phyloP scores from a whole-genome alignment of 2,888 invertebrate genomes.

The Apamea anceps region DNA sequence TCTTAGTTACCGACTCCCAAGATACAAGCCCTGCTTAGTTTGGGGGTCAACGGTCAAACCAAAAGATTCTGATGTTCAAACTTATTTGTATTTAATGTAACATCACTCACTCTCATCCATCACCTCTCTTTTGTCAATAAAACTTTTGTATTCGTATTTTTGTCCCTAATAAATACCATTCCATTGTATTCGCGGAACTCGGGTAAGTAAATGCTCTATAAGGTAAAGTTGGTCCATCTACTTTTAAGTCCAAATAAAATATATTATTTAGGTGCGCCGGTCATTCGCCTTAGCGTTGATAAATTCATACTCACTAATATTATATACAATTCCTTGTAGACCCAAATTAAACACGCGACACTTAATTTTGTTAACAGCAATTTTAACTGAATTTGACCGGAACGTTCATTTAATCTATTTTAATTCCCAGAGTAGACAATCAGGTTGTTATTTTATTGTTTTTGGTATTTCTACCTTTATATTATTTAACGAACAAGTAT shows the following conservation, averaged over 20 bases:
- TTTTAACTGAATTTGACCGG: constrained; percentile 19
- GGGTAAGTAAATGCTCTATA: neutral
- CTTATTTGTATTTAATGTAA: too few species aligned
- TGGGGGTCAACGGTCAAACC: too few species aligned
- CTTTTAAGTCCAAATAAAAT: constrained; percentile 4
- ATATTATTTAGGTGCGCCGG: constrained; percentile 28
- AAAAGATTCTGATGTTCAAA: too few species aligned
- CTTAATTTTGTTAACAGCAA: constrained; percentile 10
- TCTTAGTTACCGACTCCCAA: neutral
- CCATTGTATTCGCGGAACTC: neutral
- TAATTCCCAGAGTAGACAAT: neutral
- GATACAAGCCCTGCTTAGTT: too few species aligned
- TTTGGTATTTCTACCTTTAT: neutral
- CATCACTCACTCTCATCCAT: too few species aligned
- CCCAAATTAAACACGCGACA: constrained; percentile 31
- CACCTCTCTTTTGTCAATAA: too few species aligned
- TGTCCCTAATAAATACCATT: neutral
- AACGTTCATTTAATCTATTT: neutral
- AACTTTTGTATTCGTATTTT: neutral
- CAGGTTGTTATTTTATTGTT: neutral
- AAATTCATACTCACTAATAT: constrained; percentile 34
- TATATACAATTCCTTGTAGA: constrained; percentile 36
- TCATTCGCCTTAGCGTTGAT: constrained; percentile 14
- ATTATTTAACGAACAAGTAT: neutral
- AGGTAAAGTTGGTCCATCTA: neutral